These are phyloP conservation scores for Euplexia lucipara DNA, from an alignment of 2,888 invertebrate genomes.

Conservation along the genomic window DNA sequence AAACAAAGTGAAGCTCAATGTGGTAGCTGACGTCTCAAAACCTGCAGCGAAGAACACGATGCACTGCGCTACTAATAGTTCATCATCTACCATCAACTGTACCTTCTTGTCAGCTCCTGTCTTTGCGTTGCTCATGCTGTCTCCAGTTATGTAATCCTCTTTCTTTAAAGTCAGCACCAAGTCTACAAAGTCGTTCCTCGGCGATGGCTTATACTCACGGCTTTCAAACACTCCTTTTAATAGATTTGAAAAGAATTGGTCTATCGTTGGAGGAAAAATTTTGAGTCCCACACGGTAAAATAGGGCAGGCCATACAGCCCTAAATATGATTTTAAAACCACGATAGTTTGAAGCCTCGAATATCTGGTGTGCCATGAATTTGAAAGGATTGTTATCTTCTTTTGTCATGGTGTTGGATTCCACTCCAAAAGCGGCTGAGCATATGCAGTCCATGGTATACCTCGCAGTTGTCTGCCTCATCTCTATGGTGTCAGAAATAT, in stretches of 20 bases:
- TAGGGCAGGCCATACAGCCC: slow-evolving; percentile 73
- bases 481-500: slow-evolving; percentile 55
- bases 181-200: slow-evolving; percentile 77
- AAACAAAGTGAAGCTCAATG: slow-evolving; percentile 69
- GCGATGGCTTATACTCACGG: slow-evolving; percentile 64
- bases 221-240: slow-evolving; percentile 66
- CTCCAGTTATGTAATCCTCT: slow-evolving; percentile 67
- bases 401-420: slow-evolving; percentile 54
- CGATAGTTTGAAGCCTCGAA: slow-evolving; percentile 61
- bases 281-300: slow-evolving; percentile 72
- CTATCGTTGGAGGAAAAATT: slow-evolving; percentile 63
- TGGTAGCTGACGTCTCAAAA: slow-evolving; percentile 75
- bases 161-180: slow-evolving; percentile 70
- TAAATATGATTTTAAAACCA: slow-evolving; percentile 60
- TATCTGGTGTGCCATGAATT: slow-evolving; percentile 64
- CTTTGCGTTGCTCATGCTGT: slow-evolving; percentile 67
- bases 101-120: slow-evolving; percentile 59
- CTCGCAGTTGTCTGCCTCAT: slow-evolving; percentile 60
- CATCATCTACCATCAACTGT: slow-evolving; percentile 73
- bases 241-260: slow-evolving; percentile 68
- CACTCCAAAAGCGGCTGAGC: slow-evolving; percentile 63
- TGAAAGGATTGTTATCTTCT: slow-evolving; percentile 66
- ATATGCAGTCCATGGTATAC: slow-evolving; percentile 76
- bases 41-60: slow-evolving; percentile 84
- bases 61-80: slow-evolving; percentile 87